Percentiles rank a stretch among this genome's conserved stretches.
These are phyloP conservation scores for Aplidium turbinatum DNA, from an alignment of 23 tunicate genomes.

Conservation along the genomic window DNA sequence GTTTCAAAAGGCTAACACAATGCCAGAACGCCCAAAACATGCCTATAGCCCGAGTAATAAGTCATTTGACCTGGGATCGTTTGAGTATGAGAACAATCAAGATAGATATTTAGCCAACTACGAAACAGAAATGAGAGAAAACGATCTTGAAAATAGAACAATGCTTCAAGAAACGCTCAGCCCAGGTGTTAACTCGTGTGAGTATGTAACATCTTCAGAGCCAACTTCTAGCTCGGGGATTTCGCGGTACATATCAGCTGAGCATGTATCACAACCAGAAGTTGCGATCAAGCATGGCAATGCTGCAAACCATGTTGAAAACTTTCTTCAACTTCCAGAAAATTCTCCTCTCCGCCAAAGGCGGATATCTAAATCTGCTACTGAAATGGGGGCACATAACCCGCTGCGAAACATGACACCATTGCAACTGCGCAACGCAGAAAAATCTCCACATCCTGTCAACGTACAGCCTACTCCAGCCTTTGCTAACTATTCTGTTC, in stretches of 20 bases:
- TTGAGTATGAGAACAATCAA: constrained; percentile 49
- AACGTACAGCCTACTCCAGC: constrained; percentile 36
- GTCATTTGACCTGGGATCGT: constrained; percentile 35
- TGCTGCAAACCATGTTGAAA: too few relatives aligned
- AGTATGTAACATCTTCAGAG: neutral
- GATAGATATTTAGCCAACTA: constrained; percentile 53
- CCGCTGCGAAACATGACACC: constrained; percentile 46
- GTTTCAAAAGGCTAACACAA: constrained; percentile 49
- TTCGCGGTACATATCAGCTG: neutral
- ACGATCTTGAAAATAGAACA: constrained; percentile 4
- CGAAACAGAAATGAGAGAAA: constrained; percentile 60
- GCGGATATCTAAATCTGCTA: too few relatives aligned
- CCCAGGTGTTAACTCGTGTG: too few relatives aligned
- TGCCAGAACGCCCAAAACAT: constrained; percentile 34
- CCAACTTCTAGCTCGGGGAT: too few relatives aligned
- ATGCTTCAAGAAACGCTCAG: too few relatives aligned
- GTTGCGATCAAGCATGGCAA: too few relatives aligned
- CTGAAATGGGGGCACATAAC: too few relatives aligned
- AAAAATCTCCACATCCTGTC: neutral
- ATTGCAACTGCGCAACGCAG: constrained; percentile 16
- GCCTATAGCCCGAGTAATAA: neutral
- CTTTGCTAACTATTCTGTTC: constrained; percentile 38
- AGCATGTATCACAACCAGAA: neutral
- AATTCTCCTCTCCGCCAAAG: too few relatives aligned
- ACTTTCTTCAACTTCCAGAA: too few relatives aligned